Conservation (phyloP, 2,113 vertebrate genomes). For the Passer montanus region DNA sequence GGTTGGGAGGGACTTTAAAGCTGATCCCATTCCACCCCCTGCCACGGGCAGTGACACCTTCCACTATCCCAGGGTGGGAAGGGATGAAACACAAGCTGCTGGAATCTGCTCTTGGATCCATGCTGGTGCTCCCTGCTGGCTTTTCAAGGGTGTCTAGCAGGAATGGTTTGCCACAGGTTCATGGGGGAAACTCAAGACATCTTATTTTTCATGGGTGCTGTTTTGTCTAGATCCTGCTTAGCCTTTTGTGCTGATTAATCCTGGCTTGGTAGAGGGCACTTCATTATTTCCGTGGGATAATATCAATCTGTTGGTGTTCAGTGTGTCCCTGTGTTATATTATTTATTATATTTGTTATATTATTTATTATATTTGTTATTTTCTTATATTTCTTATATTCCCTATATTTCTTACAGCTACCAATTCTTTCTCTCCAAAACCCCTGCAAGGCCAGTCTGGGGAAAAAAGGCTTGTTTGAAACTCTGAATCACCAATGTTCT, state of each 20-base stretch:
- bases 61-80: background rate
- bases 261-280: background rate
- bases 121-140: background rate
- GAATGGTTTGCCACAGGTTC: background rate
- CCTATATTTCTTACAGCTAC: background rate
- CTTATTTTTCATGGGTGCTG: background rate
- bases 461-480: background rate
- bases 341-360: too few species aligned
- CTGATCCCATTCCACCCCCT: background rate
- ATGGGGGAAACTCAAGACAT: background rate
- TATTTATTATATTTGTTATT: background rate
- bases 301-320: background rate
- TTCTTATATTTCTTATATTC: background rate
- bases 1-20: background rate
- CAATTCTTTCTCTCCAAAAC: background rate
- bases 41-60: background rate
- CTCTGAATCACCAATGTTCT: background rate
- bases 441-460: background rate
- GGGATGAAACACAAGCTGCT: background rate
- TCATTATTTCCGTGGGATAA: background rate
- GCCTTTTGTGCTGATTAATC: background rate
- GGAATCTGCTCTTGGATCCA: rapidly evolving
- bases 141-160: background rate
- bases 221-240: background rate
- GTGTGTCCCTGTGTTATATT: background rate